Conservation (phyloP, 1,140 invertebrate genomes). For the Portunus trituberculatus region DNA sequence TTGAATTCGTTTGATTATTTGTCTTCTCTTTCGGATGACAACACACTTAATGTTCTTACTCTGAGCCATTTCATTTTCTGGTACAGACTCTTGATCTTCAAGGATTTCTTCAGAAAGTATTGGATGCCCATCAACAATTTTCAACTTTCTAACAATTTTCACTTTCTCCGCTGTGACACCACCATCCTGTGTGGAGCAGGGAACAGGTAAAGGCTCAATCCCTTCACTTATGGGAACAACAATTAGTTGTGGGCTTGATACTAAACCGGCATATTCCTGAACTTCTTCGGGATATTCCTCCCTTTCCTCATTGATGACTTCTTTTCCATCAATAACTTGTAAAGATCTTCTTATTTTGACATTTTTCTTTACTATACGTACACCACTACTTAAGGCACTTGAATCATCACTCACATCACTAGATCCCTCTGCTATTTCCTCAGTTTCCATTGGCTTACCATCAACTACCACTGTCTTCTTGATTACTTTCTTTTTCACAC, state of each 20-base stretch:
- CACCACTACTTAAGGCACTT: not conserved
- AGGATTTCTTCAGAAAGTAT: constrained; percentile 89
- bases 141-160: constrained; percentile 60
- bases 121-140: constrained; percentile 74
- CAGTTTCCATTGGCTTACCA: constrained; percentile 54
- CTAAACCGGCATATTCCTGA: constrained; percentile 30
- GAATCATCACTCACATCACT: not conserved
- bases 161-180: not conserved
- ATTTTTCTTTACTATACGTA: constrained; percentile 61
- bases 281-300: constrained; percentile 64
- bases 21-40: constrained; percentile 51
- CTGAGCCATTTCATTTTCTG: not conserved
- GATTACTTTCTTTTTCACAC: constrained; percentile 45
- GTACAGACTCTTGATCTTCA: constrained; percentile 80
- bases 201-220: constrained; percentile 41
- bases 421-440: constrained; percentile 8
- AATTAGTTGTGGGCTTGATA: not conserved
- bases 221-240: constrained; percentile 58
- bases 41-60: constrained; percentile 50
- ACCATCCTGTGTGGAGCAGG: not conserved
- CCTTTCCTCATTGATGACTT: constrained; percentile 80
- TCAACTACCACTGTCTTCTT: constrained; percentile 54
- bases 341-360: constrained; percentile 87
- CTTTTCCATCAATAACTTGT: constrained; percentile 90
- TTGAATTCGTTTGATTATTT: constrained; percentile 60